Percentiles rank a stretch among this genome's conserved stretches.
Conservation (phyloP, 2,113 vertebrate genomes). For the Xenotilapia flavipinnis region DNA sequence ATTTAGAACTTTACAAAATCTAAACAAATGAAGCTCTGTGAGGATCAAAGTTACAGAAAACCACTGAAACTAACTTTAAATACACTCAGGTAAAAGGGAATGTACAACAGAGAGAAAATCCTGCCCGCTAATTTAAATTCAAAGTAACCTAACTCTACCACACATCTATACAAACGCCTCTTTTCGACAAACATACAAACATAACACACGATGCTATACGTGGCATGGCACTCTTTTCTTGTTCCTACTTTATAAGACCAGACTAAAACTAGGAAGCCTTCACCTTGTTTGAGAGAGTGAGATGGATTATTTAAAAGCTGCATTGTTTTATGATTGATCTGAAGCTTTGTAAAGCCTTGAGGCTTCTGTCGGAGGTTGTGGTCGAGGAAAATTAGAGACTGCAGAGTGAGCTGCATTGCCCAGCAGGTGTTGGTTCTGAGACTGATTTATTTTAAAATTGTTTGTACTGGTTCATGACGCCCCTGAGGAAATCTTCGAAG, state of each 20-base stretch:
- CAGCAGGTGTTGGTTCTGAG: not conserved
- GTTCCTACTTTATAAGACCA: not conserved
- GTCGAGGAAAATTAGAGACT: not conserved
- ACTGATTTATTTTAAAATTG: constrained; percentile 19
- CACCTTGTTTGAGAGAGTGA: not conserved
- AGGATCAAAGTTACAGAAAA: constrained; percentile 29
- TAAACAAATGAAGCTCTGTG: constrained; percentile 4
- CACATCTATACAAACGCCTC: constrained; percentile 47
- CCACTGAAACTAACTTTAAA: constrained; percentile 56
- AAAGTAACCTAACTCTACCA: constrained; percentile 43
- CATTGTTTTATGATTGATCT: not conserved
- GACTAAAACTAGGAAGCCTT: not conserved
- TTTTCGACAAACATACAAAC: constrained; percentile 44
- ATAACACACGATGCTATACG: not conserved
- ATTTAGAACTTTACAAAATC: constrained; percentile 40
- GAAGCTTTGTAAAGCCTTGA: not conserved
- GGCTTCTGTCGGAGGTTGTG: not conserved
- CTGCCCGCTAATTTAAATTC: constrained; percentile 19
- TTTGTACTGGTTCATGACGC: constrained; percentile 50
- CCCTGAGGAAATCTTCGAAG: constrained; percentile 68
- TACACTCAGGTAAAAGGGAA: constrained; percentile 48
- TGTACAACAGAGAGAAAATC: constrained; percentile 47
- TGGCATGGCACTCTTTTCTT: not conserved
- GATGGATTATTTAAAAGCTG: not conserved
- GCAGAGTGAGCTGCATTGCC: not conserved